Conservation (phyloP, 2,888 invertebrate genomes). For the Halictus quadricinctus region DNA sequence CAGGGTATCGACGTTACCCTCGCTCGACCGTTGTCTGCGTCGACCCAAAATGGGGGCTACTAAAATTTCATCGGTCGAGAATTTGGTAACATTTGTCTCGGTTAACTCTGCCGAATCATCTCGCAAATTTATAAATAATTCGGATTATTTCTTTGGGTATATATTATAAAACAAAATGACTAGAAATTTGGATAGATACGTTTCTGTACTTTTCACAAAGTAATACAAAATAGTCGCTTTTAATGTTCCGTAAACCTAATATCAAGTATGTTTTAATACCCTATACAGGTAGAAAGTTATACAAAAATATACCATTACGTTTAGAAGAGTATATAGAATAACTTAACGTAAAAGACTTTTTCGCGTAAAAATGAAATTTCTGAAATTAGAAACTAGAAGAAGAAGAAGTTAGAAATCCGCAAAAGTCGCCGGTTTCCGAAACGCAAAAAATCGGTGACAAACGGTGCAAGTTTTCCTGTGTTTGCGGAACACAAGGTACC, state of each 20-base stretch:
- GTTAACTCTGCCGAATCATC: not conserved
- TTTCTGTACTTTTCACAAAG: too few relatives aligned
- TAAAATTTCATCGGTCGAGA: constrained; percentile 22
- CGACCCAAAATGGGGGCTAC: not conserved
- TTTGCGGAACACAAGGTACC: not conserved
- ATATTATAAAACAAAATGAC: too few relatives aligned
- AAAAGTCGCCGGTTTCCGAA: not conserved
- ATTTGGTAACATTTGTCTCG: not conserved
- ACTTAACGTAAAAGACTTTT: not conserved
- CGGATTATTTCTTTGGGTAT: too few relatives aligned
- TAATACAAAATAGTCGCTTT: too few relatives aligned
- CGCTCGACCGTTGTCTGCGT: not conserved
- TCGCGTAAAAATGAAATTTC: not conserved
- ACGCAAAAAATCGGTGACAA: not conserved
- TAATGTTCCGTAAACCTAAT: too few relatives aligned
- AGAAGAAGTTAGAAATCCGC: too few relatives aligned
- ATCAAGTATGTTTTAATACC: too few relatives aligned
- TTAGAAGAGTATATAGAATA: too few relatives aligned
- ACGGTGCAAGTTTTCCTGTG: not conserved
- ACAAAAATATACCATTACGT: too few relatives aligned
- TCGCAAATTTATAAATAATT: not conserved
- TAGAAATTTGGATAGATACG: too few relatives aligned
- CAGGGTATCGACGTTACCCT: constrained; percentile 12
- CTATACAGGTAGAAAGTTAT: too few relatives aligned
- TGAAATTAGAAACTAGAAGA: too few relatives aligned